A percentile compares a stretch with the other conserved stretches of the same genome.
phyloP scores from a whole-genome alignment of 2,113 vertebrate species.

The Ibidorhyncha struthersii region DNA sequence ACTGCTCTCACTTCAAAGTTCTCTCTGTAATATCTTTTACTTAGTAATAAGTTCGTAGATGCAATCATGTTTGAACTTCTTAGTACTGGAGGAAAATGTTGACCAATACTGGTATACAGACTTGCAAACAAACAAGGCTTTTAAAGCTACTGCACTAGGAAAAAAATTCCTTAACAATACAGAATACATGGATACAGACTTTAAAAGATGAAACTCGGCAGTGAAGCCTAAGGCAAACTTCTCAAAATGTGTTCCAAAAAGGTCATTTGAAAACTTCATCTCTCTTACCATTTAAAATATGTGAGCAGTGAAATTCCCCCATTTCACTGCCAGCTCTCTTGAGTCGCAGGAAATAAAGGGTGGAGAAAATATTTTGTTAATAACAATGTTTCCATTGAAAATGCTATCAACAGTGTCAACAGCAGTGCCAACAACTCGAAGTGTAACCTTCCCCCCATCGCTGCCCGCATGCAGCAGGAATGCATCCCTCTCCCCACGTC shows the following conservation, averaged over 20 bases:
- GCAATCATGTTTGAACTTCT: not conserved
- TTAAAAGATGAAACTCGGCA: not conserved
- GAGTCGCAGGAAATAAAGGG: not conserved
- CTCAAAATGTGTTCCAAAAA: not conserved
- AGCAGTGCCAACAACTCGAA: not conserved
- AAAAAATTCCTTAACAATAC: not conserved
- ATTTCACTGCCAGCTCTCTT: not conserved
- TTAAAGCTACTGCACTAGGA: not conserved
- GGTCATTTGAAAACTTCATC: not conserved
- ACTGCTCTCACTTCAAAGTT: not conserved
- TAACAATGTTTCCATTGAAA: not conserved
- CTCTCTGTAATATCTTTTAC: not conserved
- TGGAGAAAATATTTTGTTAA: constrained; percentile 3
- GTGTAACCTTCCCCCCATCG: rapidly evolving
- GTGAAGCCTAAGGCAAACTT: not conserved
- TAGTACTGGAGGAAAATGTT: not conserved
- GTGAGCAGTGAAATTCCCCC: not conserved
- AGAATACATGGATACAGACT: not conserved
- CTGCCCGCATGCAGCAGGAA: not conserved
- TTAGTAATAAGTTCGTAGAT: not conserved
- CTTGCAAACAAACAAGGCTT: not conserved
- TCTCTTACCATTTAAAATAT: not conserved
- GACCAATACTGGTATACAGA: rapidly evolving
- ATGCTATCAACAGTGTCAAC: not conserved
- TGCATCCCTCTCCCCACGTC: not conserved